These are phyloP conservation scores for Prochilodus magdalenae DNA, from an alignment of 2,113 vertebrate species.

Conservation along the genomic window DNA sequence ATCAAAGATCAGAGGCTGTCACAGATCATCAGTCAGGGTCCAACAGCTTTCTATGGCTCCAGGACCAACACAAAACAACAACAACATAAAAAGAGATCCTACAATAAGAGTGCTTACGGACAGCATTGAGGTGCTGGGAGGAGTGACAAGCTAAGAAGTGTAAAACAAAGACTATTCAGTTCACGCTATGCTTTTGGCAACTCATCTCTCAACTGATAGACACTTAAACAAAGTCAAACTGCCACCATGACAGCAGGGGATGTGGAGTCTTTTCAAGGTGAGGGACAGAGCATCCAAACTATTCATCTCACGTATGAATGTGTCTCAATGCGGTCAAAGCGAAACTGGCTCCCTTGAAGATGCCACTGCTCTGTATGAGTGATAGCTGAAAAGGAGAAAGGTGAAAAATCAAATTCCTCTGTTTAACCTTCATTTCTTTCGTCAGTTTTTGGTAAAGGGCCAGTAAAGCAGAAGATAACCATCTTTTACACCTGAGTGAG, in stretches of 20 bases:
- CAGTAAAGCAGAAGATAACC: neutral
- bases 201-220: slow-evolving; percentile 29
- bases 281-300: slow-evolving; percentile 32
- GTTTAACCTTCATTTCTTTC: slow-evolving; percentile 11
- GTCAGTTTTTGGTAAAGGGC: slow-evolving; percentile 5
- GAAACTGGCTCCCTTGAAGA: slow-evolving; percentile 28
- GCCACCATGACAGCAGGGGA: slow-evolving; percentile 44
- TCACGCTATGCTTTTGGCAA: slow-evolving; percentile 39
- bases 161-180: slow-evolving; percentile 51
- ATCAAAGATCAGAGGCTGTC: slow-evolving; percentile 44
- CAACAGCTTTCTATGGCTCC: slow-evolving; percentile 39
- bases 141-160: slow-evolving; percentile 43
- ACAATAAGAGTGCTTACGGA: slow-evolving; percentile 36
- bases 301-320: slow-evolving; percentile 49
- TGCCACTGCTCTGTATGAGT: slow-evolving; percentile 18
- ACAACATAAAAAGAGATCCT: slow-evolving; percentile 20
- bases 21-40: slow-evolving; percentile 44
- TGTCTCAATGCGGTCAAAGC: slow-evolving; percentile 46
- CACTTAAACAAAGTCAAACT: slow-evolving; percentile 30
- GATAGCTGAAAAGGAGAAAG: slow-evolving; percentile 21
- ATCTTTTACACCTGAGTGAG: neutral
- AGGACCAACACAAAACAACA: slow-evolving; percentile 28
- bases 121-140: slow-evolving; percentile 21
- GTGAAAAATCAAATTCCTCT: slow-evolving; percentile 1
- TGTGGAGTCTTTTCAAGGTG: slow-evolving; percentile 50